Base-by-base conservation (phyloP, 2,113 vertebrate species). In the Ameiurus melas region DNA sequence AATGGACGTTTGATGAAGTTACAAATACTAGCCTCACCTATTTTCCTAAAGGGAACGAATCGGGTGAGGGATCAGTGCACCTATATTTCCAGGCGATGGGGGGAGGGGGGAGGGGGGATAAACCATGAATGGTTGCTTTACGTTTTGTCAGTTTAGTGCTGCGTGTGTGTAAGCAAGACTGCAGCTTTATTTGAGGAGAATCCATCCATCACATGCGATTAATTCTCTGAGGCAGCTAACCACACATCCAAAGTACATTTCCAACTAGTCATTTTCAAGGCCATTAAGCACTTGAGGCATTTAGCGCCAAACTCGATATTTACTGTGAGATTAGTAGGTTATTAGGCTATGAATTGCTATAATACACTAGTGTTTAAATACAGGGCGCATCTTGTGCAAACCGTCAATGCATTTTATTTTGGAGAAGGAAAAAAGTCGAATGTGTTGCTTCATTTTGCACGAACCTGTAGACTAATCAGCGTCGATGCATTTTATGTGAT, bases 201-300 rank as follows among this genome's bases (percentile, higher is more conserved):
- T 84, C 71, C 90, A 89, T 90, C 87, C 85, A 90, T 90, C 90
- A 90, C 77, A 64, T 79, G 68, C 71, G 85, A 90, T 90, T 86
- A 90, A 90, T 88, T 89, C 87, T 87, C 62, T 51, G 87, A 90
- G 89, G 89, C 96, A 97, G 96, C 96, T 96, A 97, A 97, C 96
- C 97, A 97, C 97, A 97, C 97, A 97, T 96, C 96, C 96, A 96
- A 96, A 96, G 97, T 97, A 97, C 96, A 97, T 97, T 97, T 97
- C 95, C 96, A 97, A 97, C 95, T 94, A 97, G 96, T 96, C 95
- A 96, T 97, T 97, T 96, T 96, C 96, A 96, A 97, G 96, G 94
- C 96, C 94, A 97, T 97, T 96, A 96, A 96, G 96, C 96, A 97
- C 96, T 97, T 96, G 87, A 97, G 97, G 96, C 96, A 97, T 96